Evolutionary conservation across 1,140 invertebrate genomes (phyloP).

Genomic region (Ips typographus): DNA sequence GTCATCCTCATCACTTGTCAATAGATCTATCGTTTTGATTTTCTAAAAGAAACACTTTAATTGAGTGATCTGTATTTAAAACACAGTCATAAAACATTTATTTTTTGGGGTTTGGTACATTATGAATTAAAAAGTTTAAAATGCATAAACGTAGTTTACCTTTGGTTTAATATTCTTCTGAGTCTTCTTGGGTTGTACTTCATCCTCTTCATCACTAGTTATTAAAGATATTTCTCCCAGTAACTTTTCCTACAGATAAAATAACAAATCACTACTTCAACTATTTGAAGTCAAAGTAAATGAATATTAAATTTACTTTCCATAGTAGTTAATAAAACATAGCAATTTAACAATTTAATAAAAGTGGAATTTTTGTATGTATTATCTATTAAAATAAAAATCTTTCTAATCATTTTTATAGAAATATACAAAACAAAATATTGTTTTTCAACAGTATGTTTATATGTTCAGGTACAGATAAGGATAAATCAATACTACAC

Average conservation of each 20-base stretch:
- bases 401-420: no score
- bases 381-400: no score
- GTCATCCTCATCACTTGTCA: slow-evolving; percentile 21
- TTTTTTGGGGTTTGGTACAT: not conserved
- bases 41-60: slow-evolving; percentile 2
- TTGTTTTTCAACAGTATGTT: no score
- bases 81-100: not conserved
- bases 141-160: not conserved
- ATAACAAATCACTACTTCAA: no score
- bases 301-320: no score
- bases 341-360: no score
- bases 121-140: not conserved
- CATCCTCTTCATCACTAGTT: slow-evolving; percentile 10
- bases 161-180: slow-evolving; percentile 1
- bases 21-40: slow-evolving; percentile 10
- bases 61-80: not conserved
- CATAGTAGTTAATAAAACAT: no score
- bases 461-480: no score
- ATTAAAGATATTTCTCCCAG: not conserved
- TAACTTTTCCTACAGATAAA: not conserved
- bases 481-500: no score
- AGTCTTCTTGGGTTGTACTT: not conserved
- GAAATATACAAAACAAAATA: no score
- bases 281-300: no score
- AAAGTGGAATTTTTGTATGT: no score